Base-by-base conservation (phyloP, 2,888 invertebrate genomes). In the Drosophila limbata region DNA sequence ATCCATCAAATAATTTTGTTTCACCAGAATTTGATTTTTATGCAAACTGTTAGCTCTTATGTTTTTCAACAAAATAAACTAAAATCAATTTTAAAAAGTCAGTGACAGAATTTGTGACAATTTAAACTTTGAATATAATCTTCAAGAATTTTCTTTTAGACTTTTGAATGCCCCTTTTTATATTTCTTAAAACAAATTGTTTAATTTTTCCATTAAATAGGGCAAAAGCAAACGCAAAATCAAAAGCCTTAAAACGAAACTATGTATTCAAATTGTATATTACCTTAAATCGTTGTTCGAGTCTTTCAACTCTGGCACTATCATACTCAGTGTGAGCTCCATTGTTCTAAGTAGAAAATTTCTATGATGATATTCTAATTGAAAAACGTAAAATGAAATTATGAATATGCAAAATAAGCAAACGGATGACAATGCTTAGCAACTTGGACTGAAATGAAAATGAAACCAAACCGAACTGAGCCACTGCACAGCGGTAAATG, bases 371-470 rank as follows among this genome's bases (percentile, higher is more conserved):
- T 84, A 87, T 90, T 90, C 84, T 88, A 88, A 88, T 88, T 88
- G 89, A 87, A 90, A 82, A 84, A 81, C 79, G 78, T 77, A 88
- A 89, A 88, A 90, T 75, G 77, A 90, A 90, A 88, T 88, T 90
- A 88, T 90, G 88, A 88, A 90, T 88, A 88, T 90, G 89, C 88
- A 88, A 90, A 88, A 79, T 88, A 84, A 88, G 88, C 88, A 87
- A 89, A 81, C 86, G 88, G 85, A 84, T 87, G 89, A 89, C 86
- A 86, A 87, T 86, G 86, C 89, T 84, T 70, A 87, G 89, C 81
- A 86, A 82, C 60, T 84, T 79, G 73, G 73, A 73, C 69, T 40
- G 64, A 71, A 72, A 61, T 72, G 37, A 42, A 71, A 72, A 61
- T 72, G 37, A 42, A 63, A 56, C n/a, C 44, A 51, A 74, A 64